Evolutionary conservation across 2,888 invertebrate species (phyloP), one percentile per base, ranked within the genome.

Genomic region (Metallyticus violacea): DNA sequence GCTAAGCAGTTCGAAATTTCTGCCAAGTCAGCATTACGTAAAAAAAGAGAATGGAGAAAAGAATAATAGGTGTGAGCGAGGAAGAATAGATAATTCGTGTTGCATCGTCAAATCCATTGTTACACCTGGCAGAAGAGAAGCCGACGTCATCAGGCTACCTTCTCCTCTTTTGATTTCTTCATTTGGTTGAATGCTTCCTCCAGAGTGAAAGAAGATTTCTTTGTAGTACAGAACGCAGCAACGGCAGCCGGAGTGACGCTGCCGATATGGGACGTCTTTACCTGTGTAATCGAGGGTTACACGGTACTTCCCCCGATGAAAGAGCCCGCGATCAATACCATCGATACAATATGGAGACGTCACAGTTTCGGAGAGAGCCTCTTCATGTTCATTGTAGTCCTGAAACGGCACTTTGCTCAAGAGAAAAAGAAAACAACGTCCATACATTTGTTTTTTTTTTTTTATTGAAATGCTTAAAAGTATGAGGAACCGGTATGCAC

Each of bases 281-380:
- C 82, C 82, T 82, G 82, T 82, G 82, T 82, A 82, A 82, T 82
- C 82, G 82, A 26, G 82, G 82, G 82, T 82, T 82, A 82, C 26
- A 82, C 82, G 82, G 26, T 40, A 26, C 62, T 82, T 82, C 82
- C 22, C 80, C 26, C 27, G 62, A 76, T 82, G 27, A 82, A 82
- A 82, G 62, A 26, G 26, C 29, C 40, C 40, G 81, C 81, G 25
- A 7, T 30, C 79, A 80, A 29, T 29, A 80, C 79, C 25, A 80
- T 28, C 28, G 30, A 81, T 62, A 81, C 81, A 81, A 76, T 82
- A 82, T 82, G 82, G 82, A 82, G 82, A 82, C 82, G 82, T 82
- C 82, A 82, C 81, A 79, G 27, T n/a, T 26, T 26, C n/a, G n/a
- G n/a, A n/a, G n/a, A n/a, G n/a, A n/a, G n/a, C n/a, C n/a, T n/a